A percentile compares a stretch with the other conserved stretches of the same genome.
Conservation (phyloP, 2,113 vertebrate genomes). For the Coreoperca whiteheadi region DNA sequence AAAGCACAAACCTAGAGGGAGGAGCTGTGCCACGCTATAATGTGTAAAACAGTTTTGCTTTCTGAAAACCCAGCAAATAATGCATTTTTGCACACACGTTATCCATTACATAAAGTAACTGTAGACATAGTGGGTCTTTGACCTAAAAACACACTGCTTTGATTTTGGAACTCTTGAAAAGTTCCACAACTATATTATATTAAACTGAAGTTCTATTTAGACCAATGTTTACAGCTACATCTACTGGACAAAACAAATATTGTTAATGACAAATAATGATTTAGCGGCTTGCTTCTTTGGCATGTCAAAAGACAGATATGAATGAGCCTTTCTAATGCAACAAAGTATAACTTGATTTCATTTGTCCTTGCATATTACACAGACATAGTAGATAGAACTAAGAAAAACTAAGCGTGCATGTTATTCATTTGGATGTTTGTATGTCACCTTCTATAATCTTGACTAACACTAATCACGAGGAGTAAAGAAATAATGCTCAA, state of each 20-base stretch:
- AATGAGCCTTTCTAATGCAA: not conserved
- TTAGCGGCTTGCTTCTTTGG: not conserved
- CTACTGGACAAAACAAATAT: not conserved
- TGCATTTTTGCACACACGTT: not conserved
- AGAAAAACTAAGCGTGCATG: not conserved
- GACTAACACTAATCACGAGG: not conserved
- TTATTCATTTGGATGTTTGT: not conserved
- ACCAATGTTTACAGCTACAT: not conserved
- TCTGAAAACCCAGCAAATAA: not conserved
- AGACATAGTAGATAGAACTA: not conserved
- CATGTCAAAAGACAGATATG: not conserved
- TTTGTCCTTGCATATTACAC: not conserved
- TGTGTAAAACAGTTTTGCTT: not conserved
- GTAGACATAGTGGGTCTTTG: not conserved
- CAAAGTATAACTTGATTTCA: not conserved
- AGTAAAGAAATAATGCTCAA: not conserved
- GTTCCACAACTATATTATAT: not conserved
- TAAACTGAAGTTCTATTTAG: not conserved
- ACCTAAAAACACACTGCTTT: conserved; percentile 2
- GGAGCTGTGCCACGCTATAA: not conserved
- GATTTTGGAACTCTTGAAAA: not conserved
- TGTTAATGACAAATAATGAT: too few species aligned
- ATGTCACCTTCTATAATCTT: not conserved
- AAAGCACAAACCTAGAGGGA: conserved; percentile 6
- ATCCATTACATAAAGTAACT: not conserved